phyloP scores from a whole-genome alignment of 37 sponge, comb jelly and placozoan species.

The Halisarca cf. caerulea region DNA sequence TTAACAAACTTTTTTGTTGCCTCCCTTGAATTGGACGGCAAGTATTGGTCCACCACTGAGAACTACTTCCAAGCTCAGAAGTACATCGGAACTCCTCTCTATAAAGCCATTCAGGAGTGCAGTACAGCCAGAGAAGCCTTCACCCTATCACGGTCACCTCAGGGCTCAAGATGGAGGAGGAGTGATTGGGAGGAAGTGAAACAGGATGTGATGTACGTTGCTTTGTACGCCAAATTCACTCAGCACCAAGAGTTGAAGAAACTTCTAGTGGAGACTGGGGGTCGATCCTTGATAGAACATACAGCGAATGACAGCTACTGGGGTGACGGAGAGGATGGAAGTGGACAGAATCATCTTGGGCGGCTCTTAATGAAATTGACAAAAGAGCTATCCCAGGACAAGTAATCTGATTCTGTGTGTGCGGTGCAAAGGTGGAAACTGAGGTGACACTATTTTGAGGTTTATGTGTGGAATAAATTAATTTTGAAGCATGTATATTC shows the following conservation, averaged over 20 bases:
- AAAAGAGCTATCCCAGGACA: not conserved
- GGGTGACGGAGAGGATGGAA: constrained; percentile 75
- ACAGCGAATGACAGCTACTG: constrained; percentile 55
- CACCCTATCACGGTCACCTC: constrained; percentile 45
- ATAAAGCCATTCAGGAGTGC: constrained; percentile 14
- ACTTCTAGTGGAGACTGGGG: constrained; percentile 36
- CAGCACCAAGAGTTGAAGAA: constrained; percentile 27
- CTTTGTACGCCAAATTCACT: constrained; percentile 61
- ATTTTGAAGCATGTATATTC: no score
- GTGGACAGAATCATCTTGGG: constrained; percentile 57
- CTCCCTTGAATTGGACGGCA: constrained; percentile 27
- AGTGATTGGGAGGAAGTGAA: constrained; percentile 66
- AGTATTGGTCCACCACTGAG: constrained; percentile 55
- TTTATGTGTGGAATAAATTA: no score
- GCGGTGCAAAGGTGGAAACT: no score
- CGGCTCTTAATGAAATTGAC: constrained; percentile 40
- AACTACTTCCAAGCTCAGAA: constrained; percentile 83
- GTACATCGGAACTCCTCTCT: constrained; percentile 62
- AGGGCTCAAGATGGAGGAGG: constrained; percentile 40
- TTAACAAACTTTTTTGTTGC: constrained; percentile 61
- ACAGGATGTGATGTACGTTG: constrained; percentile 53
- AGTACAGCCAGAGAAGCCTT: constrained; percentile 51
- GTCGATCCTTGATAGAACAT: constrained; percentile 43
- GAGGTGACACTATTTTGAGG: no score
- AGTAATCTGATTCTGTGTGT: no score